Base-by-base conservation (phyloP, 2,113 vertebrate genomes). In the Heterochromis multidens region DNA sequence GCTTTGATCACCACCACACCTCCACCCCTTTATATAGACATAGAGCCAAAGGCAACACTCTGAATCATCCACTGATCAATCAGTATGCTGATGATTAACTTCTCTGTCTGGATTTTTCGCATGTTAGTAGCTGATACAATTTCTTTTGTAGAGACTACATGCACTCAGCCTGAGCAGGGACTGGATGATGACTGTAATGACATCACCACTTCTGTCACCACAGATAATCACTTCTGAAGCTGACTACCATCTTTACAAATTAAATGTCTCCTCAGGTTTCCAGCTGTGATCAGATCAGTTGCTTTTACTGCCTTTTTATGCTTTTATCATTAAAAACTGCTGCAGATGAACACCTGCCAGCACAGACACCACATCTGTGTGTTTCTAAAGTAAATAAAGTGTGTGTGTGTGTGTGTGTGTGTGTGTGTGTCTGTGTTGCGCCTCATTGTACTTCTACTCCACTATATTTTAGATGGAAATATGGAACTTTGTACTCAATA, bases 291-390 rank as follows among this genome's bases (percentile, higher is more conserved):
- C 37, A 21, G 37, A 0, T 33, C 35, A 1, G 7, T 25, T 65
- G n/a, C n/a, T 40, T 2, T 65, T 9, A 14, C 62, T 40, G 0
- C 0, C 0, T 65, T 1, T 23, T 65, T 37, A 37, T 65, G 21
- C 2, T 40, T 40, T 40, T 23, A 37, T 0, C 2, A 65, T 65
- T 40, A 40, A 0, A 23, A 7, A 40, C 3, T 65, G 21, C 37
- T 35, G 37, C 21, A 40, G 62, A 37, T 9, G 10, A 10, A 65
- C 4, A 40, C 23, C 33, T 65, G 1, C 10, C 33, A 63, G 31
- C 61, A 62, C 17, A 62, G 60, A 62, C 60, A 62, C 9, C 29
- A 62, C n/a, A n/a, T n/a, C n/a, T n/a, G n/a, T n/a, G n/a, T n/a
- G n/a, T n/a, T n/a, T n/a, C n/a, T n/a, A n/a, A n/a, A n/a, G n/a